Conservation (phyloP, 2,888 invertebrate genomes). For the Spisula solida region DNA sequence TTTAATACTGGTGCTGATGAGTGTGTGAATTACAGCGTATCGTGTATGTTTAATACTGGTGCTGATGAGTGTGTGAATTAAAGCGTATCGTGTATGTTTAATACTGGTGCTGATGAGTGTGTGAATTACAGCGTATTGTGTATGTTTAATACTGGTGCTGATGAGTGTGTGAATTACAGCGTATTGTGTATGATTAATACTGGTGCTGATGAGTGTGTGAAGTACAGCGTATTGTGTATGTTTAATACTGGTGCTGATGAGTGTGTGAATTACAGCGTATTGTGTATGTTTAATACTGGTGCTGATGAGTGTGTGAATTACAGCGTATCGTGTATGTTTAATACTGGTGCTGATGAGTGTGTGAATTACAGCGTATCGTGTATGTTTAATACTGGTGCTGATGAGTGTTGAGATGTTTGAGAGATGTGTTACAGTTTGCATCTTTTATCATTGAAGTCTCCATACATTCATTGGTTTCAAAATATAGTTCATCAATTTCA, state of each 20-base stretch:
- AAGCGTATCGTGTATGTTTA: not conserved
- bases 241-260: not conserved
- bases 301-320: too few species aligned
- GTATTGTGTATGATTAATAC: not conserved
- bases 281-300: not conserved
- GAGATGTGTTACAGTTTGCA: not conserved
- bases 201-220: too few species aligned
- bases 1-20: not conserved
- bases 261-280: not conserved
- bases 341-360: not conserved
- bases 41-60: not conserved
- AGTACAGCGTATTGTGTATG: not conserved
- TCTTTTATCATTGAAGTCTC: not conserved
- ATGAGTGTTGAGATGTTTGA: not conserved
- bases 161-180: not conserved
- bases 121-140: not conserved
- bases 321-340: not conserved
- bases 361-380: not conserved
- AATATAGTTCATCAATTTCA: too few species aligned
- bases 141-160: not conserved
- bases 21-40: not conserved
- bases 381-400: not conserved
- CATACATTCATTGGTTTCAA: not conserved
- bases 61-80: too few species aligned
- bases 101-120: conserved; percentile 8